Evolutionary conservation across 1,140 invertebrate genomes (phyloP), one percentile per base, ranked within the genome.

Genomic region (Drosophila carrolli): DNA sequence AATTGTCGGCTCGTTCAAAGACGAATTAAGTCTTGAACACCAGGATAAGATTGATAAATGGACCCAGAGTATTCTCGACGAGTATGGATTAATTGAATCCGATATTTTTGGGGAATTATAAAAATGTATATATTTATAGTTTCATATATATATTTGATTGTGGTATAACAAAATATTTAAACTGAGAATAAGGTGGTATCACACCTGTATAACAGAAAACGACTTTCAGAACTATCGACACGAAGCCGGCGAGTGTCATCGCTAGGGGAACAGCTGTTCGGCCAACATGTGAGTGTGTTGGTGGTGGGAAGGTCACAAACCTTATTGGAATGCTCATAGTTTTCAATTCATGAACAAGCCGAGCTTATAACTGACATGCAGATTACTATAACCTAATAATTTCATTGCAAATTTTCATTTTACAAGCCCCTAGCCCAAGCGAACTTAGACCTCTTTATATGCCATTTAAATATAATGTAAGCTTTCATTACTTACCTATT

Each of bases 401-500:
- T 14, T 1, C 1, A 2, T 43, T 11, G 5, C 5, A 11, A 19
- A 19, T 4, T 9, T 1, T 4, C 6, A 3, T 10, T 23, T 58
- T 9, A 14, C 3, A 3, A 0, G 5, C 19, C 9, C 44, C 44
- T 23, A 5, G 11, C 11, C 19, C 19, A 47, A 5, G 5, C 5
- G 2, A 40, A n/a, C 7, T 29, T 1, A 2, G 3, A 29, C 4
- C 14, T 10, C 1, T 13, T 11, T 11, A 8, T 10, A n/a, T 4
- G 14, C 4, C 10, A 23, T 47, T n/a, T 14, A 7, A 32, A 29
- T 14, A 0, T 11, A 23, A 59, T 13, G 27, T 9, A n/a, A 40
- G 35, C 53, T 37, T 13, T 3, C 3, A 8, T 43, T n/a, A 82
- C 90, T 91, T 75, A 91, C 90, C 90, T 53, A 91, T 91, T 91